These are phyloP conservation scores for Echinometra lucunter DNA, from an alignment of 53 echinoderm and acorn worm species.

Conservation along the genomic window DNA sequence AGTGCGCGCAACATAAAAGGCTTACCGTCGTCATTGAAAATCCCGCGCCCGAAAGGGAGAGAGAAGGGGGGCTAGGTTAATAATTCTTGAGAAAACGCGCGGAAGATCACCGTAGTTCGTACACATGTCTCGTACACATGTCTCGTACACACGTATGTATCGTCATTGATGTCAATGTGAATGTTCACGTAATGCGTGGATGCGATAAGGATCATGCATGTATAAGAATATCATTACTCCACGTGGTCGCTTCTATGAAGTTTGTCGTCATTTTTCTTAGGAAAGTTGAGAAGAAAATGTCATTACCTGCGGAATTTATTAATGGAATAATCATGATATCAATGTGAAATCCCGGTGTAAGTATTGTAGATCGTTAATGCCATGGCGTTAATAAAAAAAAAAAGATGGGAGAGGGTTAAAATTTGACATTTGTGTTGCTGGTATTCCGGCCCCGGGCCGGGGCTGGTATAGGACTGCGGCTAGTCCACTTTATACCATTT, in stretches of 20 bases:
- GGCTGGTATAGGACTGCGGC: too few species aligned
- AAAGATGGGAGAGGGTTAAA: too few species aligned
- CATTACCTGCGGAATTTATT: not conserved
- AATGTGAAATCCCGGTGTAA: not conserved
- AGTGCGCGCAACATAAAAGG: slow-evolving; percentile 1
- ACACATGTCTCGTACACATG: too few species aligned
- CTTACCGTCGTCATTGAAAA: not conserved
- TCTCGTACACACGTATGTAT: not conserved
- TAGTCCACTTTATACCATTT: too few species aligned
- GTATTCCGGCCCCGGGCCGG: too few species aligned
- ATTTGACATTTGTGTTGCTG: too few species aligned
- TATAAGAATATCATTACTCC: not conserved
- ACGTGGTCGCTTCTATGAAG: not conserved
- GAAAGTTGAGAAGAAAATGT: not conserved
- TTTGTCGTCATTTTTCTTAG: not conserved
- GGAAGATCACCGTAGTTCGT: not conserved
- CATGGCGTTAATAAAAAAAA: too few species aligned
- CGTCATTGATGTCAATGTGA: not conserved
- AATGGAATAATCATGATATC: slow-evolving; percentile 13
- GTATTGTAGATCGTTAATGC: not conserved
- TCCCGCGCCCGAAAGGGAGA: not conserved
- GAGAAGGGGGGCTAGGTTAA: not conserved
- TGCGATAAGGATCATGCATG: not conserved
- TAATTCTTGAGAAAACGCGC: slow-evolving; percentile 1
- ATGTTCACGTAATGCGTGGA: not conserved